Conservation (phyloP, 1,140 invertebrate genomes). For the Bombus soroeensis region DNA sequence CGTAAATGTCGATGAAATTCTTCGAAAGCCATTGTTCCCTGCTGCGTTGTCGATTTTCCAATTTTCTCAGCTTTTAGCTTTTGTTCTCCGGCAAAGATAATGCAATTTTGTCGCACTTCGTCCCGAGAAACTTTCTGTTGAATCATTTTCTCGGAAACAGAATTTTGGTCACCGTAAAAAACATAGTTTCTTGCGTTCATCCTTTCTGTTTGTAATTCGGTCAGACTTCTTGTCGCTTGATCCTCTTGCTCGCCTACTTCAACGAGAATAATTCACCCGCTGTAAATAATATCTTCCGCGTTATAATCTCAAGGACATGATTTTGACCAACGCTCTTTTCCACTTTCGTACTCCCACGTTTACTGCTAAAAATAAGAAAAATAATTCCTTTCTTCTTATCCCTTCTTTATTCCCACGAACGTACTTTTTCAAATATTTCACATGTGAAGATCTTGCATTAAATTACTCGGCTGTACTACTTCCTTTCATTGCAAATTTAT, state of each 20-base stretch:
- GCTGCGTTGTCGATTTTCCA: background rate
- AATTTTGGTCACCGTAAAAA: background rate
- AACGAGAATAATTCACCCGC: constrained; percentile 18
- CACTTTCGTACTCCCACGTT: constrained; percentile 6
- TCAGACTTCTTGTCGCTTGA: constrained; percentile 32
- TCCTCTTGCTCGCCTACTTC: constrained; percentile 36
- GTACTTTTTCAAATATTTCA: background rate
- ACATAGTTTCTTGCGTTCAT: background rate
- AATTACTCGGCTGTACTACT: background rate
- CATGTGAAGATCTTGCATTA: background rate
- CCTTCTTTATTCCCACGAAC: background rate
- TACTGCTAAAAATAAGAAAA: constrained; percentile 6
- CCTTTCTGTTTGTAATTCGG: constrained; percentile 19
- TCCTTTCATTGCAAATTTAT: too few relatives aligned
- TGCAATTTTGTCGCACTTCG: background rate
- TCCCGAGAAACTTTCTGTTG: background rate
- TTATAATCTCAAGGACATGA: constrained; percentile 19
- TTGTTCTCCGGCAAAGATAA: background rate
- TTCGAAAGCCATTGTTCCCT: constrained; percentile 15
- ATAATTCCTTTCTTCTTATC: background rate
- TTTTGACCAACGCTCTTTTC: constrained; percentile 17
- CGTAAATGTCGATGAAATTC: background rate
- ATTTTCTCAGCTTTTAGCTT: background rate
- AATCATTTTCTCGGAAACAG: background rate
- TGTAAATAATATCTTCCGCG: constrained; percentile 43